These are phyloP conservation scores for Schizopygopsis malacanthus DNA, from an alignment of 2,797 vertebrate genomes.

Conservation along the genomic window DNA sequence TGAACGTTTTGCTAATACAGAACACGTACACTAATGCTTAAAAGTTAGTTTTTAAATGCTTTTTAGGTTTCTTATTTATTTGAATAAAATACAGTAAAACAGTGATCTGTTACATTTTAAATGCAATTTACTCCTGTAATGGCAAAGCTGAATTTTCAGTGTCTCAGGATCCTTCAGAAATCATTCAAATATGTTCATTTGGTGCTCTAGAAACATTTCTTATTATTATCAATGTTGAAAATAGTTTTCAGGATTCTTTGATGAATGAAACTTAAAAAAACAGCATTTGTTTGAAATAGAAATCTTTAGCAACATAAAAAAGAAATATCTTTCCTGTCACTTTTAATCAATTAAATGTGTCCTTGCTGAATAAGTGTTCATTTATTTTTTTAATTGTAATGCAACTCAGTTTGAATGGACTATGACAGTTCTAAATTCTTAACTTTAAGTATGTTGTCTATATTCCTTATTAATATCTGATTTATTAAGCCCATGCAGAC, in stretches of 20 bases:
- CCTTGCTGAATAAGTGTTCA: not conserved
- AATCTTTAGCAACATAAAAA: not conserved
- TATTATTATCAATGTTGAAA: not conserved
- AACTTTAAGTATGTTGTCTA: not conserved
- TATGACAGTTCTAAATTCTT: not conserved
- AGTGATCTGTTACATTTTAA: not conserved
- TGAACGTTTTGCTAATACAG: not conserved
- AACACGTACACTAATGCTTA: not conserved
- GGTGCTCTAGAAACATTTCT: not conserved
- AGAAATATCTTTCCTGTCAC: not conserved
- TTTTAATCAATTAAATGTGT: not conserved
- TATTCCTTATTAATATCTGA: not conserved
- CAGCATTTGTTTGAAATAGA: not conserved
- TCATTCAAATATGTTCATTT: not conserved
- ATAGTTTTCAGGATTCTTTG: not conserved
- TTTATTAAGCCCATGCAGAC: not conserved
- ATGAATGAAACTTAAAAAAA: not conserved
- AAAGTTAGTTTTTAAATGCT: not conserved
- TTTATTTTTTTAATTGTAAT: not conserved
- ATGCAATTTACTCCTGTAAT: not conserved
- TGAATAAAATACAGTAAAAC: not conserved
- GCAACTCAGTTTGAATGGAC: not conserved
- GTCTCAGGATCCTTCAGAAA: not conserved
- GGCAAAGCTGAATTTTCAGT: not conserved
- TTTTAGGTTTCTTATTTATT: not conserved